Percentiles rank a stretch among this genome's conserved stretches.
These are phyloP conservation scores for Protaetia brevitarsis DNA, from an alignment of 1,140 invertebrate species.

Conservation along the genomic window DNA sequence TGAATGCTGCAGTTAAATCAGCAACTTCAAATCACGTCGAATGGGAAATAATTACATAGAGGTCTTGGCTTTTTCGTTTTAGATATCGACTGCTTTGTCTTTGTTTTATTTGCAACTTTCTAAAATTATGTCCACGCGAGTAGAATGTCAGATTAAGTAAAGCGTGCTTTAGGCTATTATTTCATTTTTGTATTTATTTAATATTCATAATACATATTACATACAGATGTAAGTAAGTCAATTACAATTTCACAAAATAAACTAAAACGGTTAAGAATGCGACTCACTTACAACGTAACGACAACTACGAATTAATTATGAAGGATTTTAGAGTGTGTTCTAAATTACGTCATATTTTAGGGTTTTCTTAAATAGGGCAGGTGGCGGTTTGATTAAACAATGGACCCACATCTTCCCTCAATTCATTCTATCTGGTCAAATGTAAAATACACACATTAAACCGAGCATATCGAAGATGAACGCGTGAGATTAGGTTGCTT, in stretches of 20 bases:
- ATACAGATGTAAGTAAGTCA: too few species aligned
- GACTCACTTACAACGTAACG: too few species aligned
- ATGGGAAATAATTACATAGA: background rate
- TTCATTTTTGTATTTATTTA: too few species aligned
- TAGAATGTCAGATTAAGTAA: background rate
- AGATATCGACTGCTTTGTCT: background rate
- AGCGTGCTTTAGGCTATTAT: too few species aligned
- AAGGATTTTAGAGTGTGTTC: too few species aligned
- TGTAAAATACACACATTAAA: background rate
- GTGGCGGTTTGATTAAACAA: constrained; percentile 4
- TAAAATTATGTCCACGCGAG: background rate
- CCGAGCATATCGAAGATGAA: background rate
- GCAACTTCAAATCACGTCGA: background rate
- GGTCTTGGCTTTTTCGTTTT: too few species aligned
- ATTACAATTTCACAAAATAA: too few species aligned
- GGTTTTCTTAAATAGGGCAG: background rate
- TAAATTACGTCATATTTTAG: background rate
- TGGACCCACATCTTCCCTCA: background rate
- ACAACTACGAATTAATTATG: too few species aligned
- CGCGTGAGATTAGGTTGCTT: constrained; percentile 1
- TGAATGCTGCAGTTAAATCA: background rate
- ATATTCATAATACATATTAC: too few species aligned
- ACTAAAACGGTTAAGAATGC: too few species aligned
- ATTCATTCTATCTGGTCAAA: background rate
- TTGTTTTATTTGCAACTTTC: background rate